Percentiles rank a stretch among this genome's conserved stretches.
phyloP scores from a whole-genome alignment of 2,797 vertebrate genomes.

The Bovichtus variegatus region DNA sequence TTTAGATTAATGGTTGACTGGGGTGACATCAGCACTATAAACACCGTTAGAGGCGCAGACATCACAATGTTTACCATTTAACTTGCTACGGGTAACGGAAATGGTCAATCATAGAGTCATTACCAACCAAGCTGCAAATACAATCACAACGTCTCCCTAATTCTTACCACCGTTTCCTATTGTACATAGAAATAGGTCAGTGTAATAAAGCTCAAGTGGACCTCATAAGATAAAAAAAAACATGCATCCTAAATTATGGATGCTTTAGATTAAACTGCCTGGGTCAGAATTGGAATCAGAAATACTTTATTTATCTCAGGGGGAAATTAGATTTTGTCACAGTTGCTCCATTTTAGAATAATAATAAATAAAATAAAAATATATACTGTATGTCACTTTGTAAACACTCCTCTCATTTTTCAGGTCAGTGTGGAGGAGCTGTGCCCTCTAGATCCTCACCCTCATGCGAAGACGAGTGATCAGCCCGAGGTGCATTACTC shows the following conservation, averaged over 20 bases:
- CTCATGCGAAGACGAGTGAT: constrained; percentile 19
- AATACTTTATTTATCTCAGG: no score
- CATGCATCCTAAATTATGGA: constrained; percentile 39
- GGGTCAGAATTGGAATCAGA: no score
- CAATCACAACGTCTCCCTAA: not conserved
- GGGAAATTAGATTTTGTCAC: no score
- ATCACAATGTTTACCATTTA: not conserved
- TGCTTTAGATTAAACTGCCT: constrained; percentile 31
- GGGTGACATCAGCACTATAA: constrained; percentile 33
- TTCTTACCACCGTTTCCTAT: constrained; percentile 9
- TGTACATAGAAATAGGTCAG: constrained; percentile 4
- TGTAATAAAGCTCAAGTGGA: constrained; percentile 33
- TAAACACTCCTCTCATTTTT: constrained; percentile 53
- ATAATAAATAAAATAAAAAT: no score
- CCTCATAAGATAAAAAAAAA: constrained; percentile 29
- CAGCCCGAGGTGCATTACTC: constrained; percentile 50
- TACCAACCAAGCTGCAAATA: constrained; percentile 30
- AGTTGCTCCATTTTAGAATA: no score
- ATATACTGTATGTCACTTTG: no score
- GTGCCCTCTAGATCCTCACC: constrained; percentile 24
- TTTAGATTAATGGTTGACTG: constrained; percentile 40
- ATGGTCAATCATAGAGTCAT: constrained; percentile 1
- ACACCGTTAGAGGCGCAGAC: constrained; percentile 13
- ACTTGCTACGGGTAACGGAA: constrained; percentile 6
- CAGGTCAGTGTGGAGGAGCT: constrained; percentile 66